Base-by-base conservation (phyloP, 2,888 invertebrate genomes). In the Cremastinae sp. region DNA sequence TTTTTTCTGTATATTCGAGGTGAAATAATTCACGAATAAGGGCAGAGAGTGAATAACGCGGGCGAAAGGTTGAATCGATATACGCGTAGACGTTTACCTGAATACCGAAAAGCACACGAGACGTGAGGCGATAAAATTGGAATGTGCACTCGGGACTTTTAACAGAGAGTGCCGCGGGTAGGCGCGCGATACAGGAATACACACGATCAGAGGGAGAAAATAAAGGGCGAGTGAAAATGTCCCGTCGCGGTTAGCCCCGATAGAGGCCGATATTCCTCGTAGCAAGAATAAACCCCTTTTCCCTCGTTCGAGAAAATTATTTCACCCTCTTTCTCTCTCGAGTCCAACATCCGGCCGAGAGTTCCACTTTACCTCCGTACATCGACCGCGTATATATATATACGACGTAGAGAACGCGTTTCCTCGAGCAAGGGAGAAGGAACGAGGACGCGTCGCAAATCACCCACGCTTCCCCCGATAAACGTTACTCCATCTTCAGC, bases 401-500 rank as follows among this genome's bases (percentile, higher is more conserved):
- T n/a, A n/a, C n/a, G n/a, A n/a, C n/a, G n/a, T n/a, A 66, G 28
- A 64, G 64, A 49, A 49, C 62, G 51, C 2, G 22, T 41, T 3
- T 38, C 36, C 41, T 53, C 34, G 18, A 49, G 34, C 51, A 41
- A 28, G 36, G 20, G 36, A 47, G 49, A 38, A 12, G 45, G 61
- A 72, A 76, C 54, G 73, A 51, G 58, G 75, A 72, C 66, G 73
- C 74, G 54, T 77, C 82, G 83, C 84, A 84, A 85, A 84, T 85
- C 84, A 83, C 81, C 68, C 18, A n/a, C 61, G 43, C 68, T 61
- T 66, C 61, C 62, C 71, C 82, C 84, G 84, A 84, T 83, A 85
- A 85, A 85, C 82, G 84, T 81, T 82, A n/a, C n/a, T n/a, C n/a
- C n/a, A n/a, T n/a, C n/a, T n/a, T n/a, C n/a, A n/a, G n/a, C n/a